A percentile compares a stretch with the other conserved stretches of the same genome.
phyloP scores from a whole-genome alignment of 2,888 invertebrate genomes.

The Lepidonotus clava region DNA sequence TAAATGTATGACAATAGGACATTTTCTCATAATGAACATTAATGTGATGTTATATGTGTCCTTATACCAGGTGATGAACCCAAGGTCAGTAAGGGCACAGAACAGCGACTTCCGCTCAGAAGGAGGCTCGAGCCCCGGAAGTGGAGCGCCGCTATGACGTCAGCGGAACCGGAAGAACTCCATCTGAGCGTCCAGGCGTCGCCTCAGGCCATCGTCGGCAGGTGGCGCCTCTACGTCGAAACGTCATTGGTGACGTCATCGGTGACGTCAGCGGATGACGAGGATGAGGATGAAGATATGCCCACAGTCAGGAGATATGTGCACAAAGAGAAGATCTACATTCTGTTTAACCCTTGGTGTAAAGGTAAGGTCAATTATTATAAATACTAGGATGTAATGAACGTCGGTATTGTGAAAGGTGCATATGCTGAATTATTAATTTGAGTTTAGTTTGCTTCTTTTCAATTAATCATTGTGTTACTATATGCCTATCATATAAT shows the following conservation, averaged over 20 bases:
- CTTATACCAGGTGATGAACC: not conserved
- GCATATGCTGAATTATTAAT: too few species aligned
- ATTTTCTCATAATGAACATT: too few species aligned
- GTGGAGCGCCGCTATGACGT: constrained; percentile 10
- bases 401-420: too few species aligned
- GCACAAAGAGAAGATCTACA: constrained; percentile 82
- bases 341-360: constrained; percentile 95
- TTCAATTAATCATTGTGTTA: too few species aligned
- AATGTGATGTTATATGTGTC: not conserved
- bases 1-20: too few species aligned
- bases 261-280: not conserved
- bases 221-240: not conserved
- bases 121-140: not conserved
- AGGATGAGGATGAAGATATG: constrained; percentile 25
- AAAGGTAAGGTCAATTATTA: constrained; percentile 85
- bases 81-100: constrained; percentile 37
- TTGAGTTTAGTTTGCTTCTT: too few species aligned
- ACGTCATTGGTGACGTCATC: not conserved
- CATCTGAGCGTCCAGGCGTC: not conserved
- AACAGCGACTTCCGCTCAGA: not conserved
- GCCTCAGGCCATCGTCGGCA: not conserved
- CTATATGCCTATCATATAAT: too few species aligned
- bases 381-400: too few species aligned
- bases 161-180: not conserved
- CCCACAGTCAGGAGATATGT: constrained; percentile 41